Conservation (phyloP, 23 tunicate species). For the Styela clava region DNA sequence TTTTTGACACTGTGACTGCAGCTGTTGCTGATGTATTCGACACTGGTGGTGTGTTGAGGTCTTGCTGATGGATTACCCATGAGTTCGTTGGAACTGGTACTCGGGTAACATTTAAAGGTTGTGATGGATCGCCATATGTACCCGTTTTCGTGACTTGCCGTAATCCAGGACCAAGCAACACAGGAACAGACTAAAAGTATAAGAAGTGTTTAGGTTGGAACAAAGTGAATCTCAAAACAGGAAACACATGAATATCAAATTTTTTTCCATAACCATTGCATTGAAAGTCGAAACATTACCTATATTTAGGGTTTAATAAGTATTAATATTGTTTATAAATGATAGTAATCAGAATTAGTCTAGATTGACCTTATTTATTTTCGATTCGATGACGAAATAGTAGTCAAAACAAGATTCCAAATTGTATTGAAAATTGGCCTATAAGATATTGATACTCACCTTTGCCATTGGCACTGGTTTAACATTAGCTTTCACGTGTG, state of each 20-base stretch:
- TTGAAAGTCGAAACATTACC: no score
- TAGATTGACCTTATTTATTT: no score
- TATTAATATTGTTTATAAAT: no score
- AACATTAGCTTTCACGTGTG: constrained; percentile 14
- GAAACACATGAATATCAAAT: no score
- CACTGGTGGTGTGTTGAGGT: neutral
- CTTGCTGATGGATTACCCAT: constrained; percentile 7
- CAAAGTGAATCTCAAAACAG: no score
- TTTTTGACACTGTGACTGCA: neutral
- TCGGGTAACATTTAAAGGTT: neutral
- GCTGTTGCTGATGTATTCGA: neutral
- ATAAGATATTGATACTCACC: constrained; percentile 7
- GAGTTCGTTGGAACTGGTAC: neutral
- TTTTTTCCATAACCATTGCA: no score
- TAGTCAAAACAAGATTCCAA: neutral
- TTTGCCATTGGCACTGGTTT: neutral
- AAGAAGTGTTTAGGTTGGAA: neutral
- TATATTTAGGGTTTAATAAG: no score
- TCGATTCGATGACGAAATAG: neutral
- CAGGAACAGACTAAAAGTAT: neutral
- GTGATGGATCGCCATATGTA: neutral
- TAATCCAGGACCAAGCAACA: constrained; percentile 10
- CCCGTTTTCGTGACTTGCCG: neutral
- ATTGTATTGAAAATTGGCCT: neutral
- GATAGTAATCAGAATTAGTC: no score